Evolutionary conservation across 2,113 vertebrate species (phyloP), one percentile per base, ranked within the genome.

Genomic region (Apodemus speciosus): DNA sequence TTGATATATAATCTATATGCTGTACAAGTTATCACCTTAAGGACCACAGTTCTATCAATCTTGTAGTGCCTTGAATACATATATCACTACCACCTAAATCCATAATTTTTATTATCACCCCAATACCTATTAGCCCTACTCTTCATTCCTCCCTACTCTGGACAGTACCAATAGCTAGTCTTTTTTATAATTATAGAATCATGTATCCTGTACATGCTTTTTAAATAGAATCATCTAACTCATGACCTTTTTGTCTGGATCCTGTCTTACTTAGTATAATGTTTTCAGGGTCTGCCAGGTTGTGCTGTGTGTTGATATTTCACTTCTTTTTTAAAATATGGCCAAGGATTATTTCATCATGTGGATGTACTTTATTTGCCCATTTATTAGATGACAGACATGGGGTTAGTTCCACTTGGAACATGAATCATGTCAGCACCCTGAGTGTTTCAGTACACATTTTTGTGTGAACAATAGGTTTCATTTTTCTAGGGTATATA

Each of bases 391-490:
- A n/a, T 90, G 81, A 73, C 75, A 27, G 43, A 79, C 62, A 84
- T 84, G 92, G 23, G 9, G 40, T 79, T 92, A 35, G 71, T 95
- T 92, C 64, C 15, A 80, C 27, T 73, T 53, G 68, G 64, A 51
- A 58, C 89, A 80, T 43, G 51, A 88, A 75, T 88, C 88, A 73
- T 84, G 56, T 68, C 32, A 69, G 16, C 30, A 4, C 9, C 84
- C 40, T 92, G 76, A 84, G 64, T 30, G 60, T 95, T 88, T 93
- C 64, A 90, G 32, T 76, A 89, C 38, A 95, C 46, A 79, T 46
- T 77, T 69, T 94, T 94, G 46, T 91, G 68, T 95, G 71, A 93
- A 62, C 13, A 49, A 77, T 30, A 58, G 80, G 83, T 71, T 90
- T 92, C 16, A 73, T 84, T 92, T 92, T 7, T 89, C 62, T 73